Percentiles rank a stretch among this genome's conserved stretches.
phyloP scores from a whole-genome alignment of 1,140 invertebrate species.

The Tetranychus urticae region DNA sequence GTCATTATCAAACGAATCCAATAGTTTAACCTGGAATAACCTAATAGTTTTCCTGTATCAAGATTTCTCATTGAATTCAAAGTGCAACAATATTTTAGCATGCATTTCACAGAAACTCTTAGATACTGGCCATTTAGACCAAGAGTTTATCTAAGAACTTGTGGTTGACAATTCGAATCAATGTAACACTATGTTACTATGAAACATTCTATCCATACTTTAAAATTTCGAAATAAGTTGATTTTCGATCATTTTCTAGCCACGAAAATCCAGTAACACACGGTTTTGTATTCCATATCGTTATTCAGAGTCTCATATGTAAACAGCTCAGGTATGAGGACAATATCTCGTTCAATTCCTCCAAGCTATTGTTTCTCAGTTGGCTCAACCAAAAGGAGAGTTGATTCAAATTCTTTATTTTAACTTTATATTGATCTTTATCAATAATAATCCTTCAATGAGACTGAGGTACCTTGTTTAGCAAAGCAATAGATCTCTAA shows the following conservation, averaged over 20 bases:
- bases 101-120: too few species aligned
- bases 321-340: slow-evolving; percentile 21
- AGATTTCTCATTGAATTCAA: too few species aligned
- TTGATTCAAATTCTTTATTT: slow-evolving; percentile 18
- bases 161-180: too few species aligned
- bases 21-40: too few species aligned
- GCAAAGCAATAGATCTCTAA: slow-evolving; percentile 17
- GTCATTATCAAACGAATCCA: too few species aligned
- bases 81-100: too few species aligned
- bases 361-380: slow-evolving; percentile 7
- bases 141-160: too few species aligned
- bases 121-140: too few species aligned
- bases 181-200: slow-evolving; percentile 17
- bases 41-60: too few species aligned
- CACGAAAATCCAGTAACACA: slow-evolving; percentile 19
- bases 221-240: background rate
- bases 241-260: background rate
- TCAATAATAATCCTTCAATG: slow-evolving; percentile 20
- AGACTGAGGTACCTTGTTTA: slow-evolving; percentile 13
- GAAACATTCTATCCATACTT: slow-evolving; percentile 18
- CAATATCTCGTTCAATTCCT: slow-evolving; percentile 1
- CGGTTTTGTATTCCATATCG: slow-evolving; percentile 28
- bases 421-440: slow-evolving; percentile 17
- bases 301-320: slow-evolving; percentile 13
- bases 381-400: slow-evolving; percentile 16